Evolutionary conservation across 1,140 invertebrate genomes (phyloP).

Genomic region (Melipona quadrifasciata): DNA sequence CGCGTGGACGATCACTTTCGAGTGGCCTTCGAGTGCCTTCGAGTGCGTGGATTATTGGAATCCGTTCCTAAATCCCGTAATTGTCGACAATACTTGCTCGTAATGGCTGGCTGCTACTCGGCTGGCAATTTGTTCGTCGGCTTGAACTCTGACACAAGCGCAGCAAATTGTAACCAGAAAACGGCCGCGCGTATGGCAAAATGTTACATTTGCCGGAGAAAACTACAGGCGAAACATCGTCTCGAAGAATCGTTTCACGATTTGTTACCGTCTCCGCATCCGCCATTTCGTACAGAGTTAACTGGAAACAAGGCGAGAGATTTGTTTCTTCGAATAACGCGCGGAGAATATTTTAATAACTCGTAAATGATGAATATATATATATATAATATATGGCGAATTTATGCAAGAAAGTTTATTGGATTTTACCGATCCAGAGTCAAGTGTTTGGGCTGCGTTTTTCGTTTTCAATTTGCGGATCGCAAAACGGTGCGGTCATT

Average conservation of each 20-base stretch:
- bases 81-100: constrained; percentile 71
- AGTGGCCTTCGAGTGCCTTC: constrained; percentile 23
- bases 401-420: background rate
- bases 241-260: background rate
- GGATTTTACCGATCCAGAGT: background rate
- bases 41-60: constrained; percentile 48
- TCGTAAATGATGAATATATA: accelerated
- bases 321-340: too few relatives aligned
- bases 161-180: constrained; percentile 64
- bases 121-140: constrained; percentile 67
- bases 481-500: background rate
- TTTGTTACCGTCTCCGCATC: background rate
- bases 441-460: background rate
- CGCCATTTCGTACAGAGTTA: background rate
- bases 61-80: constrained; percentile 62
- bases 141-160: constrained; percentile 73
- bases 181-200: constrained; percentile 58
- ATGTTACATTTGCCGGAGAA: constrained; percentile 55
- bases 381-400: background rate
- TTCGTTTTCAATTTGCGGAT: background rate
- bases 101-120: constrained; percentile 65
- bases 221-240: constrained; percentile 1
- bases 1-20: background rate
- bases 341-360: background rate
- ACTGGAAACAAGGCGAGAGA: too few relatives aligned